Conservation (phyloP, 2,888 invertebrate genomes). For the Atherix ibis region DNA sequence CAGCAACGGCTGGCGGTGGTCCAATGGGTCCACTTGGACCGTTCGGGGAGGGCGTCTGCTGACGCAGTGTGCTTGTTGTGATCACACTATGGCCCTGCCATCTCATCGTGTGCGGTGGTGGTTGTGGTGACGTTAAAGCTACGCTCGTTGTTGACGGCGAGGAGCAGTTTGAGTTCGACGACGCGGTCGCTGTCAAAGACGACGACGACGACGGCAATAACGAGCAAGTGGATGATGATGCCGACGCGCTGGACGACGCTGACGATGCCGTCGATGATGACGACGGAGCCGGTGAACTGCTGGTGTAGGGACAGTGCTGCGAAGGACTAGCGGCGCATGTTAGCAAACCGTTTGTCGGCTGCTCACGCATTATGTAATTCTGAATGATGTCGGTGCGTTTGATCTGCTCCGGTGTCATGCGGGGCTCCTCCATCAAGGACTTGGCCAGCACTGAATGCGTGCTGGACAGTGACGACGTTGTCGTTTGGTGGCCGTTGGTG, state of each 20-base stretch:
- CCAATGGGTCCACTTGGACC: slow-evolving; percentile 19
- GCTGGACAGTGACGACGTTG: slow-evolving; percentile 52
- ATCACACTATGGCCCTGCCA: slow-evolving; percentile 41
- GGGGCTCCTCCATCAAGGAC: slow-evolving; percentile 81
- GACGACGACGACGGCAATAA: slow-evolving; percentile 19
- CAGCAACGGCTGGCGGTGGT: slow-evolving; percentile 13
- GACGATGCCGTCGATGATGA: neutral
- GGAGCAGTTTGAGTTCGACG: slow-evolving; percentile 13
- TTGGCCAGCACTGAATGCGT: slow-evolving; percentile 82
- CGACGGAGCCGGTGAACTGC: slow-evolving; percentile 21
- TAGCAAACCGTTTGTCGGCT: slow-evolving; percentile 14
- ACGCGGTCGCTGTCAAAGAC: neutral
- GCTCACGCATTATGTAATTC: slow-evolving; percentile 74
- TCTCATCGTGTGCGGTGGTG: slow-evolving; percentile 25
- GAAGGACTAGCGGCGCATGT: slow-evolving; percentile 13
- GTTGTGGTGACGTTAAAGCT: slow-evolving; percentile 25
- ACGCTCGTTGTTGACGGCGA: slow-evolving; percentile 26
- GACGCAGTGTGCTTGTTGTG: slow-evolving; percentile 39
- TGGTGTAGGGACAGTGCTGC: slow-evolving; percentile 10
- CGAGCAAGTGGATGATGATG: slow-evolving; percentile 13
- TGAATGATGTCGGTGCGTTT: slow-evolving; percentile 86
- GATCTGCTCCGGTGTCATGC: slow-evolving; percentile 84
- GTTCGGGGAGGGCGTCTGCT: slow-evolving; percentile 30
- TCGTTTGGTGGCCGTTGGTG: slow-evolving; percentile 15
- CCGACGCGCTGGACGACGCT: slow-evolving; percentile 5